phyloP scores from a whole-genome alignment of 2,888 invertebrate species.

The Dorcus parallelipipedus region DNA sequence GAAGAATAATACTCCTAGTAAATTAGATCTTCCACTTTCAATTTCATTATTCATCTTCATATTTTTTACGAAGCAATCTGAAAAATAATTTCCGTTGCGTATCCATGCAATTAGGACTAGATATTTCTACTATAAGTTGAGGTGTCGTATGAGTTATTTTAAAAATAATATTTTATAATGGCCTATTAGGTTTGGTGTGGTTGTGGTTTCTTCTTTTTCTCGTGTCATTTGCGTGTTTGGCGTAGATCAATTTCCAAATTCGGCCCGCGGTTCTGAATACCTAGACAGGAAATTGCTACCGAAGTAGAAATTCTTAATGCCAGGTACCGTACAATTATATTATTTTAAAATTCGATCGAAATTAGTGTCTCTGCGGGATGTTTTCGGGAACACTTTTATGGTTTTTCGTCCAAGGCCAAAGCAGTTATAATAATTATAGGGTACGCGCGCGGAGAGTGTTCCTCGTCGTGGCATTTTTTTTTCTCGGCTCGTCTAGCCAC shows the following conservation, averaged over 20 bases:
- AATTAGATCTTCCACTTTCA: too few relatives aligned
- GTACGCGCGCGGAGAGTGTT: constrained; percentile 14
- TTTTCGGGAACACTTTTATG: constrained; percentile 21
- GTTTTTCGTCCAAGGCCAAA: constrained; percentile 25
- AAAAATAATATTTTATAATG: too few relatives aligned
- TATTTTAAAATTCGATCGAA: constrained; percentile 24
- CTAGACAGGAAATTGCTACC: constrained; percentile 27
- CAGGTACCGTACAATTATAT: constrained; percentile 26
- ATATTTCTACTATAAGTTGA: too few relatives aligned
- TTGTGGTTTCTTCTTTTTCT: too few relatives aligned
- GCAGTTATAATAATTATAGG: constrained; percentile 26
- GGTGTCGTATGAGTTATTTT: too few relatives aligned
- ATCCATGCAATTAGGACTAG: too few relatives aligned
- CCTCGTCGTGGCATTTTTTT: constrained; percentile 8
- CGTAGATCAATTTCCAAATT: constrained; percentile 22
- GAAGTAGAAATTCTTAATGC: constrained; percentile 23
- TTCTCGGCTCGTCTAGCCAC: constrained; percentile 17
- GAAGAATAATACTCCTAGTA: too few relatives aligned
- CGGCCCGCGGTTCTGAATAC: constrained; percentile 25
- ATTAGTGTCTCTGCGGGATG: constrained; percentile 28
- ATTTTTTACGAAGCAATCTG: too few relatives aligned
- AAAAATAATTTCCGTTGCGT: too few relatives aligned
- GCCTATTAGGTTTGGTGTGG: too few relatives aligned
- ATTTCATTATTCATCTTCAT: too few relatives aligned
- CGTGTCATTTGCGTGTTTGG: constrained; percentile 18